phyloP scores from a whole-genome alignment of 2,113 vertebrate genomes.

The Fukomys damarensis region DNA sequence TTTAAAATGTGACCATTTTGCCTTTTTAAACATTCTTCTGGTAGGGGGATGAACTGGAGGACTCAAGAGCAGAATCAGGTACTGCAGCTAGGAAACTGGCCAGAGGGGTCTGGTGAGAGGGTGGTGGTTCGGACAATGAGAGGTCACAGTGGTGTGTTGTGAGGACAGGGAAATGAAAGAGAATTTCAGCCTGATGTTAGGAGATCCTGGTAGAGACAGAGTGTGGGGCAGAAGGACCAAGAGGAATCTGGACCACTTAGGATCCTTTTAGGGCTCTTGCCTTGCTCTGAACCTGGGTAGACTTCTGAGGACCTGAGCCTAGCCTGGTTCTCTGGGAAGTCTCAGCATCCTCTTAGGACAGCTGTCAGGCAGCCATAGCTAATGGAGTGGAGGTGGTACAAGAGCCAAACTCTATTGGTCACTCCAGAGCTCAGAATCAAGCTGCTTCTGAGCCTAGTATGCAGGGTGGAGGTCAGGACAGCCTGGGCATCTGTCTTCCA shows the following conservation, averaged over 20 bases:
- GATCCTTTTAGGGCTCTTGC: background rate
- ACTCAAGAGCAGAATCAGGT: background rate
- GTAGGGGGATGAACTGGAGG: background rate
- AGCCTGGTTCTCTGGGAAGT: background rate
- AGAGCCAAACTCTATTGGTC: background rate
- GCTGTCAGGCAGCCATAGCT: background rate
- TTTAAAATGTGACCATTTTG: background rate
- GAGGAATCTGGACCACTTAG: background rate
- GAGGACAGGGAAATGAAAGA: background rate
- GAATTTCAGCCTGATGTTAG: background rate
- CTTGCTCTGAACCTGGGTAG: background rate
- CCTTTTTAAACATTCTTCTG: background rate
- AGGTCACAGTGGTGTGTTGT: rapidly evolving
- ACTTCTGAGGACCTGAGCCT: background rate
- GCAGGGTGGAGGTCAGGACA: background rate
- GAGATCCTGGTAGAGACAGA: background rate
- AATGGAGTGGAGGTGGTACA: background rate
- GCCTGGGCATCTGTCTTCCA: background rate
- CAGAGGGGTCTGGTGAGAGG: too few relatives aligned
- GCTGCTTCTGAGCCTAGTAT: background rate
- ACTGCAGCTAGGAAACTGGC: background rate
- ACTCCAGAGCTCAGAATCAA: background rate
- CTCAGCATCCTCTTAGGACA: background rate
- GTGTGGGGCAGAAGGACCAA: background rate
- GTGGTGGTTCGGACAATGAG: background rate